A percentile compares a stretch with the other conserved stretches of the same genome.
These are phyloP conservation scores for Drosophila melanosoma DNA, from an alignment of 2,888 invertebrate species.

Conservation along the genomic window DNA sequence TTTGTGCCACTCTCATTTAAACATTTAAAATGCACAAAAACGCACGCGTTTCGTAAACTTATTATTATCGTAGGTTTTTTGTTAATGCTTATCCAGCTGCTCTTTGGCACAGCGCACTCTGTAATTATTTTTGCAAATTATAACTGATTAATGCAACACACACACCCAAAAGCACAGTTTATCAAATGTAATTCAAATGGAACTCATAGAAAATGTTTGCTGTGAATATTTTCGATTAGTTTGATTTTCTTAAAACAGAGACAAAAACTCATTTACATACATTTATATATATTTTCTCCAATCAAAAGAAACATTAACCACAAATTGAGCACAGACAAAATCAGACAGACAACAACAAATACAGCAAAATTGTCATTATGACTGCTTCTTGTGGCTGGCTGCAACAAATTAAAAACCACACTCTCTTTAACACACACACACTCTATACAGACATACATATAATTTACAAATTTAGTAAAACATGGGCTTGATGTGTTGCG, in stretches of 20 bases:
- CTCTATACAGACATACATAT: conserved; percentile 30
- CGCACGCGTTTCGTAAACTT: conserved; percentile 29
- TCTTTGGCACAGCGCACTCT: conserved; percentile 57
- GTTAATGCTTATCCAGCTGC: conserved; percentile 29
- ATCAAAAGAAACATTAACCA: conserved; percentile 40
- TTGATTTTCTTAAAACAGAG: conserved; percentile 28
- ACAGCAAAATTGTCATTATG: conserved; percentile 28
- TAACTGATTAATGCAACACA: neutral
- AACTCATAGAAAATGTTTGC: neutral
- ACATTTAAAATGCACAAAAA: conserved; percentile 46
- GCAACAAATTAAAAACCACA: conserved; percentile 56
- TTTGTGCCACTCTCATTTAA: conserved; percentile 36
- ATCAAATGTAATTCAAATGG: neutral
- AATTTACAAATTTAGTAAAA: conserved; percentile 55
- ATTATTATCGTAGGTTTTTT: conserved; percentile 15
- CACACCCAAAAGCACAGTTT: conserved; percentile 17
- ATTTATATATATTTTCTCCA: conserved; percentile 12
- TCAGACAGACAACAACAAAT: conserved; percentile 36
- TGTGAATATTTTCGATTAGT: neutral
- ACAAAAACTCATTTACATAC: conserved; percentile 28
- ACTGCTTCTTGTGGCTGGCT: conserved; percentile 43
- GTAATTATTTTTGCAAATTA: conserved; percentile 9
- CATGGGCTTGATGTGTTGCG: conserved; percentile 41
- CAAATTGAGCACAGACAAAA: conserved; percentile 48
- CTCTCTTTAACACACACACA: conserved; percentile 35